These are phyloP conservation scores for Ips nitidus DNA, from an alignment of 1,140 invertebrate genomes.

Conservation along the genomic window DNA sequence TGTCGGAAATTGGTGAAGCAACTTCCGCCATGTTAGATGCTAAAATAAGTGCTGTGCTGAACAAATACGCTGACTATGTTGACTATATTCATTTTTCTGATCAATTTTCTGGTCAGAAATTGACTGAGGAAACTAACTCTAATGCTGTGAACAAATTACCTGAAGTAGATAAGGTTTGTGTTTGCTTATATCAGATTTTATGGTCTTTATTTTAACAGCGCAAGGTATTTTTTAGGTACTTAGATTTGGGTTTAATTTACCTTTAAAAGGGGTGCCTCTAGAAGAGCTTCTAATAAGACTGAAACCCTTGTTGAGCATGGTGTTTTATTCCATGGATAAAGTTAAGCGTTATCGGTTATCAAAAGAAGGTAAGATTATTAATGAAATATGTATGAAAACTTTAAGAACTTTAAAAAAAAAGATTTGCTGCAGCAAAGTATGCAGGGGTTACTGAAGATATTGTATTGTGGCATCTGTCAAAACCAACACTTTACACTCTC, in stretches of 20 bases:
- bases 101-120: slow-evolving; percentile 87
- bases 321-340: slow-evolving; percentile 92
- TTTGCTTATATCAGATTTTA: slow-evolving; percentile 17
- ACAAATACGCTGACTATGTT: slow-evolving; percentile 82
- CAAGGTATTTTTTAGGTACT: slow-evolving; percentile 60
- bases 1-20: slow-evolving; percentile 90
- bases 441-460: too few species aligned
- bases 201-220: too few species aligned
- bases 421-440: too few species aligned
- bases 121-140: slow-evolving; percentile 64
- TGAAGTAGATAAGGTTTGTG: slow-evolving; percentile 47
- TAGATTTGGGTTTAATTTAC: slow-evolving; percentile 82
- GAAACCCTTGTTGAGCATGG: slow-evolving; percentile 79
- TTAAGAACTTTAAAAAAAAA: background rate
- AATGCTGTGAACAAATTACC: slow-evolving; percentile 47
- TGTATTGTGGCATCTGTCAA: too few species aligned
- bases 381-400: background rate
- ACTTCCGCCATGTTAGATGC: slow-evolving; percentile 81
- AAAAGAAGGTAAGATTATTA: slow-evolving; percentile 73
- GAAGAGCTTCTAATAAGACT: slow-evolving; percentile 70
- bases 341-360: slow-evolving; percentile 84
- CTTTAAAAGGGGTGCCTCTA: slow-evolving; percentile 62
- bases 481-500: too few species aligned
- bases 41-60: slow-evolving; percentile 77
- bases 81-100: slow-evolving; percentile 98